Conservation (phyloP, 1,140 invertebrate genomes). For the Drosophila mojavensis region DNA sequence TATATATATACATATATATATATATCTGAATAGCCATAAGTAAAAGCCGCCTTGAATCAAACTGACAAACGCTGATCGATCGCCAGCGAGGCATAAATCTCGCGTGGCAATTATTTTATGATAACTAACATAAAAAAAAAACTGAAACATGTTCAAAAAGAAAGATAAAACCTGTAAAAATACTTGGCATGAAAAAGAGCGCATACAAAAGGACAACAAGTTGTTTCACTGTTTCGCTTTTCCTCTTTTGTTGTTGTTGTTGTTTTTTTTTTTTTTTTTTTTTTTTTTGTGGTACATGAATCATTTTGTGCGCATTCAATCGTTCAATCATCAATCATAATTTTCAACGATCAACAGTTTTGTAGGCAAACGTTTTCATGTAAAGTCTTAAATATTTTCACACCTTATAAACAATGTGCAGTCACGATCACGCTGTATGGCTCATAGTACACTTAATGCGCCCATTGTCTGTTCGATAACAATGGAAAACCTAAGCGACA, state of each 20-base stretch:
- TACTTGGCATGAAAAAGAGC: slow-evolving; percentile 22
- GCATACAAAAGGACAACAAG: slow-evolving; percentile 70
- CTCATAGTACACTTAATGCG: slow-evolving; percentile 54
- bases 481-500: slow-evolving; percentile 66
- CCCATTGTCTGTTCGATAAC: slow-evolving; percentile 62
- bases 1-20: neutral
- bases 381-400: slow-evolving; percentile 84
- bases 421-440: slow-evolving; percentile 68
- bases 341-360: slow-evolving; percentile 84
- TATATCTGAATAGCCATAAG: slow-evolving; percentile 2
- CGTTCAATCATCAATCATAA: slow-evolving; percentile 83
- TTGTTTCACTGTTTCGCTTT: slow-evolving; percentile 41
- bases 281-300: slow-evolving; percentile 13
- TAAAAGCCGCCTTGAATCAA: slow-evolving; percentile 37
- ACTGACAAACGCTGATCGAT: slow-evolving; percentile 79
- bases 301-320: slow-evolving; percentile 61
- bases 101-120: slow-evolving; percentile 71
- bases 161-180: slow-evolving; percentile 32
- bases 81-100: slow-evolving; percentile 66
- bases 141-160: slow-evolving; percentile 22
- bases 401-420: slow-evolving; percentile 84
- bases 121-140: slow-evolving; percentile 44
- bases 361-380: slow-evolving; percentile 80
- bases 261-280: slow-evolving; percentile 1
- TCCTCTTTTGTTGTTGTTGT: slow-evolving; percentile 8